phyloP scores from a whole-genome alignment of 2,113 vertebrate species.

The Nerophis ophidion region DNA sequence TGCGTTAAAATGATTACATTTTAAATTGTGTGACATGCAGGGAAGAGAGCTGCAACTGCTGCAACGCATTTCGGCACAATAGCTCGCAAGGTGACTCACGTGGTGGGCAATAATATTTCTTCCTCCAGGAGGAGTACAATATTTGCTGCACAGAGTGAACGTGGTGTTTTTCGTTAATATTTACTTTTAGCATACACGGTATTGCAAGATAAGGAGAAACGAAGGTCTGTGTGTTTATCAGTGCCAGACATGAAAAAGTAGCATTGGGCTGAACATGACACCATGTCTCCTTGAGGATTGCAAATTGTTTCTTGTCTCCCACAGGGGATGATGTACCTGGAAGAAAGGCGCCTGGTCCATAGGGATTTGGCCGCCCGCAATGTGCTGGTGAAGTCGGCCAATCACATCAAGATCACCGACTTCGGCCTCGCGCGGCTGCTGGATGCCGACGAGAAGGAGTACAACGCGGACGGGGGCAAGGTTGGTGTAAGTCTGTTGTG shows the following conservation, averaged over 20 bases:
- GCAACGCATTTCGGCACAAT: too few relatives aligned
- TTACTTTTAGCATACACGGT: too few relatives aligned
- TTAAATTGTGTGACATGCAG: too few relatives aligned
- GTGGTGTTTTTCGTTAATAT: background rate
- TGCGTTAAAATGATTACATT: too few relatives aligned
- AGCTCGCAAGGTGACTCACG: too few relatives aligned
- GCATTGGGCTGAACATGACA: too few relatives aligned
- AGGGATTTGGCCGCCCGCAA: slow-evolving; percentile 92
- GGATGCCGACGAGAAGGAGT: slow-evolving; percentile 91
- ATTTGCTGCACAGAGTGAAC: background rate
- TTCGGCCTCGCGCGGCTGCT: slow-evolving; percentile 90
- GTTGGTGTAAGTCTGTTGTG: slow-evolving; percentile 66
- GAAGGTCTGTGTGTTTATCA: too few relatives aligned
- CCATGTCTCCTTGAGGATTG: slow-evolving; percentile 7
- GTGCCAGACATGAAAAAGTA: too few relatives aligned
- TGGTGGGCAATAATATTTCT: too few relatives aligned
- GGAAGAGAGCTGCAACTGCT: too few relatives aligned
- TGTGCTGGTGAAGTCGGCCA: slow-evolving; percentile 95
- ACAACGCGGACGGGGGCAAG: slow-evolving; percentile 93
- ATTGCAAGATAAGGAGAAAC: too few relatives aligned
- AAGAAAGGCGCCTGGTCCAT: slow-evolving; percentile 92
- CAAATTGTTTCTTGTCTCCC: background rate
- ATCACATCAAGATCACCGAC: slow-evolving; percentile 97
- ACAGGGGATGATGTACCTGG: slow-evolving; percentile 98
- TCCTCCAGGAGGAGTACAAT: too few relatives aligned